Conservation (phyloP, 2,113 vertebrate genomes). For the Stigmatopora nigra region DNA sequence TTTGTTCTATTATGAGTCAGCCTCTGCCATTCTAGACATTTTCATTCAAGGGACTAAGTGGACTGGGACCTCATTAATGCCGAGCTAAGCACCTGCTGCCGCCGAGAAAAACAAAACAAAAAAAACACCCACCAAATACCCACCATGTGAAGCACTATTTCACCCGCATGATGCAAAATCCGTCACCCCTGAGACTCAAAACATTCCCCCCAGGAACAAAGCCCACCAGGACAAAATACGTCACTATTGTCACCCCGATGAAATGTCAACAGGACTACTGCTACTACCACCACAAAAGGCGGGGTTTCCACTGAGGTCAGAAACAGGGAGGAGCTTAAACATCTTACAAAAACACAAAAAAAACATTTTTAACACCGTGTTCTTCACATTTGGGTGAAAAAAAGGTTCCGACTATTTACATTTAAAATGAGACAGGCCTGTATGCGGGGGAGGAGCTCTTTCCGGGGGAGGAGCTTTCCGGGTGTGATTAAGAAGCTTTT, state of each 20-base stretch:
- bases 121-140: constrained; percentile 26
- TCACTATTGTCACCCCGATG: constrained; percentile 27
- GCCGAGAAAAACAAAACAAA: constrained; percentile 35
- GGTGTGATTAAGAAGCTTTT: constrained; percentile 17
- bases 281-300: constrained; percentile 14
- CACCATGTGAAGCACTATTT: constrained; percentile 12
- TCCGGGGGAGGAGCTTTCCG: background rate
- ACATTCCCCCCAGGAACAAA: constrained; percentile 11
- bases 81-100: constrained; percentile 53
- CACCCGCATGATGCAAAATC: constrained; percentile 35
- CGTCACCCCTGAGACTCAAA: constrained; percentile 12
- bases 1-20: constrained; percentile 16
- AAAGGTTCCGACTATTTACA: too few relatives aligned
- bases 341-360: constrained; percentile 10
- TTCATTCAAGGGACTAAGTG: constrained; percentile 36
- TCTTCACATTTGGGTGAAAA: background rate
- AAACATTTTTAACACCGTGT: constrained; percentile 55
- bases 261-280: constrained; percentile 7
- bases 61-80: constrained; percentile 61
- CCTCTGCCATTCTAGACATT: constrained; percentile 17
- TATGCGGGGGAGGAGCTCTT: background rate
- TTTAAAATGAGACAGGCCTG: constrained; percentile 45
- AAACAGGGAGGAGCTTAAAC: constrained; percentile 43
- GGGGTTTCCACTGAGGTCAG: constrained; percentile 29
- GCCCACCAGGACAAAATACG: constrained; percentile 17